phyloP scores from a whole-genome alignment of 2,888 invertebrate species.

The Tachina lurida region DNA sequence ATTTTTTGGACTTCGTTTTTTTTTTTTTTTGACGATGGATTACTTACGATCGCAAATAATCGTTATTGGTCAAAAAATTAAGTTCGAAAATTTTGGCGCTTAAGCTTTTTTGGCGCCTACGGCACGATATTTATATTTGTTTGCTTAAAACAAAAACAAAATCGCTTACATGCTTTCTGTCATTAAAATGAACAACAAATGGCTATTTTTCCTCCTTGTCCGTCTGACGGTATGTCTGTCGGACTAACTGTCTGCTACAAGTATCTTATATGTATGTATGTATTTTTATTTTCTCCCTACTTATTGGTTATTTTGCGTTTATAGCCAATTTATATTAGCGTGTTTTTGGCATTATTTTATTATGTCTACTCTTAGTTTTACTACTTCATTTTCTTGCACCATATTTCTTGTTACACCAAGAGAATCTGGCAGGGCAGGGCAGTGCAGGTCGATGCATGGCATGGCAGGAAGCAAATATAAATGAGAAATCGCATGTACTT shows the following conservation, averaged over 20 bases:
- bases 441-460: not conserved
- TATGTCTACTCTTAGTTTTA: slow-evolving; percentile 67
- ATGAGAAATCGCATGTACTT: slow-evolving; percentile 72
- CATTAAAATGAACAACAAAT: slow-evolving; percentile 16
- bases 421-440: not conserved
- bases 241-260: slow-evolving; percentile 19
- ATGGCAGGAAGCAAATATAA: slow-evolving; percentile 19
- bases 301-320: slow-evolving; percentile 43
- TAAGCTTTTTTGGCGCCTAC: not conserved
- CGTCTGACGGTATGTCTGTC: not conserved
- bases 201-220: slow-evolving; percentile 4
- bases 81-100: not conserved
- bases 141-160: slow-evolving; percentile 5
- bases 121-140: not conserved
- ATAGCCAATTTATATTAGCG: slow-evolving; percentile 71
- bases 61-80: too few species aligned
- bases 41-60: too few species aligned
- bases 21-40: too few species aligned
- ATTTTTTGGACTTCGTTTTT: too few species aligned
- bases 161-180: not conserved
- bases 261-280: not conserved
- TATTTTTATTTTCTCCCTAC: not conserved
- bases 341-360: slow-evolving; percentile 79
- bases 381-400: slow-evolving; percentile 59
- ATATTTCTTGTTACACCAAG: not conserved